Base-by-base conservation (phyloP, 2,888 invertebrate genomes). In the Odontomyia ornata region DNA sequence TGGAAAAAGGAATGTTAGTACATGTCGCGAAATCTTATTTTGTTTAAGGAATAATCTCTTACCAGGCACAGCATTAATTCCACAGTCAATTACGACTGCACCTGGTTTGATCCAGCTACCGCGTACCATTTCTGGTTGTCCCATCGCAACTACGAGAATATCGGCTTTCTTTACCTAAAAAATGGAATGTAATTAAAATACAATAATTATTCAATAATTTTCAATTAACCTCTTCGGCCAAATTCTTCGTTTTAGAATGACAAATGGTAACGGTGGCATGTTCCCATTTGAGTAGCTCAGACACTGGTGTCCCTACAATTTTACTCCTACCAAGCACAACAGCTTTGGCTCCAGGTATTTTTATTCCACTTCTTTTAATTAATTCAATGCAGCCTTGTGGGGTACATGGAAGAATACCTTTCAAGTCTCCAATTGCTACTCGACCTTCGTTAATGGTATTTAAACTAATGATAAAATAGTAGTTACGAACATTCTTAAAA, bases 1-100 rank as follows among this genome's bases (percentile, higher is more conserved):
- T 36, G 9, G 11, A n/a, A 36, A 30, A 36, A 62, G 43, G 13
- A n/a, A 43, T 15, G 43, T 47, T 25, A 52, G 7, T 52, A 13
- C 23, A 13, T 69, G 4, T 28, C n/a, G 25, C 60, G 4, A 25
- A n/a, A 60, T 23, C 5, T 7, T 23, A 60, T 11, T 23, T 30
- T 65, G 15, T 30, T 5, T n/a, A n/a, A 23, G 1, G 23, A 52
- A 7, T 1, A 15, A 15, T 1, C 13, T 57, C 80, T 79, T 78
- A 95, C 95, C 97, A 87, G 93, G 90, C 82, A 97, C 92, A 2
- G 94, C 90, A 88, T 97, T 98, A 82, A 99, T 99, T 62, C 99
- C 99, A 87, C 99, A 99, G 87, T 99, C 99, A 82, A 99, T 98
- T 56, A 99, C 98, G 13, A 99, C 93, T 18, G 99, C 98, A 3